Evolutionary conservation across 2,888 invertebrate genomes (phyloP), one percentile per base, ranked within the genome.

Genomic region (Quadroppia sp.): DNA sequence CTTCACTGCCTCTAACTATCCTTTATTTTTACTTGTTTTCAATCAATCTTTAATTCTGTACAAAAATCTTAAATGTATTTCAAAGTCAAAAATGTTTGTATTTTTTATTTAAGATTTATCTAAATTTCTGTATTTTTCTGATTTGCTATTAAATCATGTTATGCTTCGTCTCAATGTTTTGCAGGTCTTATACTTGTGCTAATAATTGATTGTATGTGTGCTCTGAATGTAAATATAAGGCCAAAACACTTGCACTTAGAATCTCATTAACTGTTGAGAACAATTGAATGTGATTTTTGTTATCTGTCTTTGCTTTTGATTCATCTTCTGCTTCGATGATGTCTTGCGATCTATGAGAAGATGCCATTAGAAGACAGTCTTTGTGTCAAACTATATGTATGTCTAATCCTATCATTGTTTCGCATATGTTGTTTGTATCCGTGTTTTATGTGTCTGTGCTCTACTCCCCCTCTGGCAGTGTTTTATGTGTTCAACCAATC

Each of bases 1-100:
- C 69, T 25, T 69, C 69, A 69, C 69, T 69, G 69, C 69, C 69
- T 69, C n/a, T 23, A 64, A 64, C 36, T 30, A 64, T 36, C 28
- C 36, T n/a, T 64, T 64, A 7, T 20, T 64, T 36, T 64, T 64
- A 64, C 36, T 64, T 28, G 32, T 64, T 30, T n/a, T 64, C 56
- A 15, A 45, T 56, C 56, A 15, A 17, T 45, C 17, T 45, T 15
- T 45, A 17, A 45, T 2, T 45, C 2, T 45, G 6, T 45, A 13
- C 17, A 36, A 36, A 36, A 36, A 15, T 7, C 45, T 6, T 45
- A 45, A 45, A 45, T 45, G 45, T 45, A n/a, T n/a, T n/a, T n/a
- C n/a, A n/a, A n/a, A n/a, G n/a, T n/a, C n/a, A n/a, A n/a, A n/a
- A n/a, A n/a, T n/a, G n/a, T n/a, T n/a, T n/a, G n/a, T n/a, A n/a